Evolutionary conservation across 2,797 vertebrate genomes (phyloP).

Genomic region (Sciurus carolinensis): DNA sequence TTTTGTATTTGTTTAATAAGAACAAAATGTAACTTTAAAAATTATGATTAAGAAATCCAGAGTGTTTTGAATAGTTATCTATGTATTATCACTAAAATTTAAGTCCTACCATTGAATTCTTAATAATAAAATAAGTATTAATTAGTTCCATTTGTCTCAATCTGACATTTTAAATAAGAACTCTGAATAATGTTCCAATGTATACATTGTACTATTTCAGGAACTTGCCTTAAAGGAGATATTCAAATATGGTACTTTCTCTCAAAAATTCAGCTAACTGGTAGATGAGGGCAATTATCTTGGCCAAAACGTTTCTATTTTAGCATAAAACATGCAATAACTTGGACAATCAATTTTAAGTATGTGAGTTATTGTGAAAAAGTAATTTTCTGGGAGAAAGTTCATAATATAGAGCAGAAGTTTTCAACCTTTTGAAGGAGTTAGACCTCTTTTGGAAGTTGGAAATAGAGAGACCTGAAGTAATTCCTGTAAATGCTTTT

Average conservation of each 20-base stretch:
- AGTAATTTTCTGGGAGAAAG: slow-evolving; percentile 16
- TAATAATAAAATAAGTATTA: neutral
- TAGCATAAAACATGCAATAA: slow-evolving; percentile 56
- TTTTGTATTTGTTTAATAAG: neutral
- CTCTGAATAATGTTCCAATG: neutral
- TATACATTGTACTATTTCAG: neutral
- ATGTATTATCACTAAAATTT: neutral
- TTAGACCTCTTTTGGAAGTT: neutral
- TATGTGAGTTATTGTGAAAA: slow-evolving; percentile 47
- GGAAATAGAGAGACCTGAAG: neutral
- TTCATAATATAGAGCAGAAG: slow-evolving; percentile 31
- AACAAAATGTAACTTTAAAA: slow-evolving; percentile 45
- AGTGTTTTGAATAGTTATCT: neutral
- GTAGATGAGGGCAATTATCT: neutral
- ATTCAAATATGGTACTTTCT: neutral
- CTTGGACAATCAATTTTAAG: slow-evolving; percentile 56
- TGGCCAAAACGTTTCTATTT: slow-evolving; percentile 54
- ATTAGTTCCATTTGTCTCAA: neutral
- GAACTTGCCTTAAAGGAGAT: neutral
- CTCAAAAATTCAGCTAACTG: slow-evolving; percentile 26
- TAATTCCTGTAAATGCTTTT: neutral
- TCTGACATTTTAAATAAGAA: neutral
- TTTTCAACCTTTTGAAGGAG: neutral
- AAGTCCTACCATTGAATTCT: neutral
- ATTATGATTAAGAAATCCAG: slow-evolving; percentile 8